These are phyloP conservation scores for Leptocoma aspasia DNA, from an alignment of 2,113 vertebrate genomes.

Conservation along the genomic window DNA sequence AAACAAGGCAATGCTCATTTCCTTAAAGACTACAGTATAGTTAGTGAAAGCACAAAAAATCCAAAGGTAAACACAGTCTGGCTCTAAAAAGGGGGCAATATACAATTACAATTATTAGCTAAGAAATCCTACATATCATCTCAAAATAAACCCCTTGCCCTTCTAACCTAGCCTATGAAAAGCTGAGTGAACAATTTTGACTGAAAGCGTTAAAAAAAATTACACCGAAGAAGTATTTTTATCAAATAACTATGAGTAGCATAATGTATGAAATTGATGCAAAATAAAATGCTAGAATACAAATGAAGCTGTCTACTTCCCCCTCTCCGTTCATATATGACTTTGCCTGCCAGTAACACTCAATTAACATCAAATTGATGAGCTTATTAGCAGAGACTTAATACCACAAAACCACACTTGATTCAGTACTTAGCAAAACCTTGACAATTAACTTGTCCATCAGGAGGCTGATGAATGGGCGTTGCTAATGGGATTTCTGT, in stretches of 20 bases:
- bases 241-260: neutral
- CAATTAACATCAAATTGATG: neutral
- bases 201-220: neutral
- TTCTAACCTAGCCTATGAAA: neutral
- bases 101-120: neutral
- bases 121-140: neutral
- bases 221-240: neutral
- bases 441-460: neutral
- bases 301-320: neutral
- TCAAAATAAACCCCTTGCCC: neutral
- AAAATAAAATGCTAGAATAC: neutral
- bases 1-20: neutral
- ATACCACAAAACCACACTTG: neutral
- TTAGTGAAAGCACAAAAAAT: neutral
- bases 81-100: neutral
- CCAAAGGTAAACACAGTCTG: neutral
- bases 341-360: neutral
- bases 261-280: neutral
- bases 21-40: neutral
- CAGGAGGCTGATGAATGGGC: neutral
- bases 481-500: neutral
- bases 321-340: neutral
- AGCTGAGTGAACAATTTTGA: neutral
- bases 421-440: neutral
- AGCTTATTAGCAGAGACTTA: neutral